Evolutionary conservation across 2,797 vertebrate genomes (phyloP).

Genomic region (Oreochromis grahami): DNA sequence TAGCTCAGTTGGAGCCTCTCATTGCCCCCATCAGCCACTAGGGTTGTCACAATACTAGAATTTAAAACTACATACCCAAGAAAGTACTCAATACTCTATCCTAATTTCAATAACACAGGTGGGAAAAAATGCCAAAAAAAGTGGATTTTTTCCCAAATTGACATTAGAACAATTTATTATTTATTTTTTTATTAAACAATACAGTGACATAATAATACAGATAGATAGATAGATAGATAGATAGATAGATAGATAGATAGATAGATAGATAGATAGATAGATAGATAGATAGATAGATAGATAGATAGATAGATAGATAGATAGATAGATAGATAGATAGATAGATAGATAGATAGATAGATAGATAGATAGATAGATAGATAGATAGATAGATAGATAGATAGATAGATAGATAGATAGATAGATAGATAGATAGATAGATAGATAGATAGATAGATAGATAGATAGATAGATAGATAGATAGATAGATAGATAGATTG

Average conservation of each 20-base stretch:
- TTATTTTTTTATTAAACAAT: neutral
- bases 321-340: neutral
- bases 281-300: neutral
- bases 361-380: neutral
- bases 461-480: too few species aligned
- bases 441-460: too few species aligned
- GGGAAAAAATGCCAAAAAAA: neutral
- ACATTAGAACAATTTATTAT: neutral
- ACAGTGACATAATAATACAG: neutral
- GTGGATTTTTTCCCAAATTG: neutral
- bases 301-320: too few species aligned
- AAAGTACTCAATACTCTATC: neutral
- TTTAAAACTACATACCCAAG: fast-evolving
- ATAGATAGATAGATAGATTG: too few species aligned
- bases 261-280: too few species aligned
- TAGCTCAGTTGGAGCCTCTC: neutral
- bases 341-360: too few species aligned
- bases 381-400: too few species aligned
- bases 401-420: neutral
- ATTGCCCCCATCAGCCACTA: neutral
- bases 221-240: neutral
- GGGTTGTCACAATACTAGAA: neutral
- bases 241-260: too few species aligned
- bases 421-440: neutral
- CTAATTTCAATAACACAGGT: neutral